Evolutionary conservation across 2,113 vertebrate genomes (phyloP), one percentile per base, ranked within the genome.

Genomic region (Channa argus): DNA sequence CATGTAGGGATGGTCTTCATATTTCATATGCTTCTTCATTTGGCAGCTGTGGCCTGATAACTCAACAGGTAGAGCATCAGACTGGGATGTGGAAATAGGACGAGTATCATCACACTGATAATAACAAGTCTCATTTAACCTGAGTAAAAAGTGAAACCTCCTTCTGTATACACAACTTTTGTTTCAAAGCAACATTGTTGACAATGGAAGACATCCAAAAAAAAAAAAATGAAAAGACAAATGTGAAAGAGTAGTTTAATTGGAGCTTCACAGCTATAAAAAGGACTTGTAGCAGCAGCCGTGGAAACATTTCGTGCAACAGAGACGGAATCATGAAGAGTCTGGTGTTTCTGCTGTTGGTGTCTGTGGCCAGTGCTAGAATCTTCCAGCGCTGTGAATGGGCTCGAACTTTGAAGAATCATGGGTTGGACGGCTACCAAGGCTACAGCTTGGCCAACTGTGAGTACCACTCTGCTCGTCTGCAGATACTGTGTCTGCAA

Each of bases 361-460:
- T 70, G 54, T 39, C 71, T 3, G 33, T 15, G 15, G 69, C 67
- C 63, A 34, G 7, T 1, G 77, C 76, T 1, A 71, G 0, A 24
- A 3, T 55, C 37, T 88, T 7, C 6, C 0, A 83, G 5, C 79
- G 79, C 47, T 91, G 89, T 43, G 50, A 70, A 9, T 83, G 71
- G 81, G 87, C 85, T 0, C 15, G 15, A 5, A 0, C 34, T 14
- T 61, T 91, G 65, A 85, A 77, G 44, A 24, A 0, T 1, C 0
- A 44, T 3, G 85, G 85, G 49, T 85, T 89, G 89, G 71, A 74
- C 0, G 61, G 74, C 0, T 82, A 73, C 33, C 0, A 0, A 0
- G 59, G 62, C 12, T 0, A 34, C 43, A 89, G 87, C 74, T 77
- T 89, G 54, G 85, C 85, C 2, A 5, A 88, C 71, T 91, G 83